Percentiles rank a stretch among this genome's conserved stretches.
Evolutionary conservation across 2,888 invertebrate species (phyloP).

Genomic region (Adineta ricciae): DNA sequence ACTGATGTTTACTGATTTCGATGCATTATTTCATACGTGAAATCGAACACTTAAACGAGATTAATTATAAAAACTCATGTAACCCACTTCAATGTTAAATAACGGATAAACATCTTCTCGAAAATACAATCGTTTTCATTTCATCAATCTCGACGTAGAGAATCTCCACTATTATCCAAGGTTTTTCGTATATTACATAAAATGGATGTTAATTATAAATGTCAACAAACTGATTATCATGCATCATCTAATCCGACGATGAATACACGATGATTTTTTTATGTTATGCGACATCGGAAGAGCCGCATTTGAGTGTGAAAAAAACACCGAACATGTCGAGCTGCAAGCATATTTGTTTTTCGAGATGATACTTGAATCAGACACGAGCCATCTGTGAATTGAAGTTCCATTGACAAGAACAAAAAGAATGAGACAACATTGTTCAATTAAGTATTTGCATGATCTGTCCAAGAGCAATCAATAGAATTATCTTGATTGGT

Average conservation of each 20-base stretch:
- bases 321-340: neutral
- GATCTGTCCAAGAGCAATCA: neutral
- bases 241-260: neutral
- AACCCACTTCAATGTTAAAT: too few relatives aligned
- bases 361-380: neutral
- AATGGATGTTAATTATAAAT: neutral
- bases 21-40: too few relatives aligned
- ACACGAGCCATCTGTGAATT: neutral
- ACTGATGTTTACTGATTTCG: too few relatives aligned
- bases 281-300: neutral
- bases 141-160: too few relatives aligned
- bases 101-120: too few relatives aligned
- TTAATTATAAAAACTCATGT: too few relatives aligned
- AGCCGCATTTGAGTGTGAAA: neutral
- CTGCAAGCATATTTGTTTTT: too few relatives aligned
- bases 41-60: too few relatives aligned
- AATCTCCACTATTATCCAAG: neutral
- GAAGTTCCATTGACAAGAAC: neutral
- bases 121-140: too few relatives aligned
- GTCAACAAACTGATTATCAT: neutral
- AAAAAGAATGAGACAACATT: neutral
- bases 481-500: neutral
- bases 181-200: neutral
- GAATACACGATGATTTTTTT: neutral
- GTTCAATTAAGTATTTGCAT: neutral